Evolutionary conservation across 2,797 vertebrate genomes (phyloP), one percentile per base, ranked within the genome.

Genomic region (Chiropotes sagulatus): DNA sequence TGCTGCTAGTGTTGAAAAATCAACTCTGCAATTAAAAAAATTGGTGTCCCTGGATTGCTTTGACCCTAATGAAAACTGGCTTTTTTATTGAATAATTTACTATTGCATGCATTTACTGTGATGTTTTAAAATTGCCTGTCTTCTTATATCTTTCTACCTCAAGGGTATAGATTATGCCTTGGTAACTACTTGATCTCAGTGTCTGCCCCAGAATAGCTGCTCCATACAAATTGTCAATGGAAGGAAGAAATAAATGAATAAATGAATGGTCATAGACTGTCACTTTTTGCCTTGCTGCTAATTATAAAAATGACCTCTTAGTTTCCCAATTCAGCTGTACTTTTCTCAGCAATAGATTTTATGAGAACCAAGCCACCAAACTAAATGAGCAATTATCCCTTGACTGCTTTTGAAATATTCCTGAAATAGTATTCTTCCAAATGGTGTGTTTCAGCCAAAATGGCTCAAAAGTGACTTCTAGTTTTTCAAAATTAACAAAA

Each of bases 321-420:
- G 8, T 50, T 41, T 72, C 58, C 72, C 33, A 36, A 13, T 61
- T 86, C 10, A 30, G 8, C 24, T 44, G 92, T 58, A 76, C 2
- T 5, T n/a, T 78, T 78, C 41, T 89, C 79, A 72, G 33, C 33
- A 73, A 39, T 86, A 39, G 24, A 57, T 28, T 85, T 83, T 80
- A 72, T 85, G 14, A 11, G 67, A 83, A 48, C 44, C 81, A 48
- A 72, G 28, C 3, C 44, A 92, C 28, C 26, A 75, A 95, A 44
- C 33, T 46, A 92, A 92, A 79, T 79, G 24, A 79, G 54, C 44
- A 64, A 58, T 86, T 50, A 73, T 72, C 79, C 39, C n/a, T 46
- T 72, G 84, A 48, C 44, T 90, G 12, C 33, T 64, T 97, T 95
- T 90, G 58, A 92, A 96, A 67, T 67, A 92, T 61, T 61, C 30